These are phyloP conservation scores for Hirudo medicinalis DNA, from an alignment of 1,140 invertebrate genomes.

Conservation along the genomic window DNA sequence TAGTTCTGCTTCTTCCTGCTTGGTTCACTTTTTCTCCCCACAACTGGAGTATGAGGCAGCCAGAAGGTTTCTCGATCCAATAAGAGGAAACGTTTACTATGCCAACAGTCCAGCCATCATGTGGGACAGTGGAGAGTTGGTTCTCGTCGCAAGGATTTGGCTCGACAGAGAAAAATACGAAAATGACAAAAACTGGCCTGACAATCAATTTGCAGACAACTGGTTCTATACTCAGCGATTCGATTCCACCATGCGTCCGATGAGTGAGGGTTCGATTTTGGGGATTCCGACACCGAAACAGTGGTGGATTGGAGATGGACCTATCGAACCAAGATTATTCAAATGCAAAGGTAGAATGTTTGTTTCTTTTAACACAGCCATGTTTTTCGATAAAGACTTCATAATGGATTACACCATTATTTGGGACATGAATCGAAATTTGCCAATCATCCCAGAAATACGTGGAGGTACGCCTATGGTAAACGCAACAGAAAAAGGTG, in stretches of 20 bases:
- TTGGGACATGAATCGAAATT: slow-evolving; percentile 22
- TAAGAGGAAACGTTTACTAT: slow-evolving; percentile 21
- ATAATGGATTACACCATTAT: slow-evolving; percentile 25
- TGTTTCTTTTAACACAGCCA: slow-evolving; percentile 24
- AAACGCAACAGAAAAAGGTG: slow-evolving; percentile 22
- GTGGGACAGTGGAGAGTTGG: slow-evolving; percentile 23
- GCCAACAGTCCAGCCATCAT: slow-evolving; percentile 26
- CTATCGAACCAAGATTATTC: slow-evolving; percentile 25
- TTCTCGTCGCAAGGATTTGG: slow-evolving; percentile 25
- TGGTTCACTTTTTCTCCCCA: slow-evolving; percentile 26
- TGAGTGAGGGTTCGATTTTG: slow-evolving; percentile 21
- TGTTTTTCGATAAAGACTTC: slow-evolving; percentile 18
- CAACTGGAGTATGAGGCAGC: slow-evolving; percentile 22
- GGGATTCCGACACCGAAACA: slow-evolving; percentile 25
- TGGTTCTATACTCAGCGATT: slow-evolving; percentile 25
- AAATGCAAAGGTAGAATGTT: slow-evolving; percentile 19
- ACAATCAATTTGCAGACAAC: slow-evolving; percentile 26
- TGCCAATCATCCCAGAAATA: slow-evolving; percentile 24
- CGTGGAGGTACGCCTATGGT: slow-evolving; percentile 23
- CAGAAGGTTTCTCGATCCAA: slow-evolving; percentile 23
- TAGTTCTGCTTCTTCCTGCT: slow-evolving; percentile 16
- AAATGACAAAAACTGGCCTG: slow-evolving; percentile 20
- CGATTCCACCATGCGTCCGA: slow-evolving; percentile 21
- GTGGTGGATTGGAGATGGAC: slow-evolving; percentile 25
- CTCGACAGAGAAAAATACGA: slow-evolving; percentile 26